These are phyloP conservation scores for Tenualosa thibaudeaui DNA, from an alignment of 2,797 vertebrate genomes.

Conservation along the genomic window DNA sequence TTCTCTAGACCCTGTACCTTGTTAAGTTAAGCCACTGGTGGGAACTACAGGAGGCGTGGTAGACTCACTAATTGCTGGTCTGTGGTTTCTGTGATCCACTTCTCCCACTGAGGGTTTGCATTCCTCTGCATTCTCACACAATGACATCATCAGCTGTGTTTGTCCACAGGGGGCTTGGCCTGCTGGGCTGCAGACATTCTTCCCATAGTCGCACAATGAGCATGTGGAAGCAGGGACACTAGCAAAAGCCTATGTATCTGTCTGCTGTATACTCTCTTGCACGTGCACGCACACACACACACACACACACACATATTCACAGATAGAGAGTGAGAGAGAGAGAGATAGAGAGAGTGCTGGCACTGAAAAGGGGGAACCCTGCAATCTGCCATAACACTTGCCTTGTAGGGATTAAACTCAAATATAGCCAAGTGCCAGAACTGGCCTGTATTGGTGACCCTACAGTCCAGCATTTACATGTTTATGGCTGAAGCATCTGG, in stretches of 20 bases:
- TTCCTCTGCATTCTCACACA: slow-evolving; percentile 44
- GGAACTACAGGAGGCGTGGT: background rate
- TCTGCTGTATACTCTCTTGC: background rate
- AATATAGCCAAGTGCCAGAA: background rate
- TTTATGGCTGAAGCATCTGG: slow-evolving; percentile 12
- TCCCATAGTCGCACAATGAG: slow-evolving; percentile 21
- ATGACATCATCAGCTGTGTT: slow-evolving; percentile 46
- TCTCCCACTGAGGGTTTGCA: slow-evolving; percentile 34
- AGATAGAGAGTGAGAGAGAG: background rate
- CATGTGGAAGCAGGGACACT: background rate
- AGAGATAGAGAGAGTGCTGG: background rate
- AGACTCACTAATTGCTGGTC: background rate
- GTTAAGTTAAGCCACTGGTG: background rate
- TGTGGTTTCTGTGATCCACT: background rate
- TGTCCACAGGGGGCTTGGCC: slow-evolving; percentile 41
- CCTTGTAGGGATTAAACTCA: slow-evolving; percentile 11
- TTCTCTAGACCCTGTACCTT: background rate
- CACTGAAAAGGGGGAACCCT: background rate
- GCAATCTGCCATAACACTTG: background rate
- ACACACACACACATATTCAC: background rate
- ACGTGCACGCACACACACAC: background rate
- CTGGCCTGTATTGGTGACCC: background rate
- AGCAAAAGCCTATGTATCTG: background rate
- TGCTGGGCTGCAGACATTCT: slow-evolving; percentile 32
- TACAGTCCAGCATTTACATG: background rate